phyloP scores from a whole-genome alignment of 2,888 invertebrate genomes.

The Xestoiulus laeticollis region DNA sequence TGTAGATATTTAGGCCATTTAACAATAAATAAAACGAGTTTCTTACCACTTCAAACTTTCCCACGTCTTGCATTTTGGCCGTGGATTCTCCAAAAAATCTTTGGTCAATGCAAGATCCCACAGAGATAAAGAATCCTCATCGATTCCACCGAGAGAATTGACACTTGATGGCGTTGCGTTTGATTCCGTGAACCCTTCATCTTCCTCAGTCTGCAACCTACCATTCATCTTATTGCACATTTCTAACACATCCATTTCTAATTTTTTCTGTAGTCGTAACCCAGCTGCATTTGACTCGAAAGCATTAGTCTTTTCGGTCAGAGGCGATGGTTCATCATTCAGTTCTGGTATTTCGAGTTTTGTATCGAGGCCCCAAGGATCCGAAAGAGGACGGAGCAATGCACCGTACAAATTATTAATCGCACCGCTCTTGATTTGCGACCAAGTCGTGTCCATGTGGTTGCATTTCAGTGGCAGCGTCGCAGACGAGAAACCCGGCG shows the following conservation, averaged over 20 bases:
- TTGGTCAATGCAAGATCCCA: neutral
- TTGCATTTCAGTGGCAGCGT: neutral
- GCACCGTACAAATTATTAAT: constrained; percentile 11
- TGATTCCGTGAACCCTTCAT: constrained; percentile 9
- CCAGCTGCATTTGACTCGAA: neutral
- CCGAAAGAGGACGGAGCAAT: neutral
- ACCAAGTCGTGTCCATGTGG: no score
- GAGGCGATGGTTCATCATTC: neutral
- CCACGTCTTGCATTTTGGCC: neutral
- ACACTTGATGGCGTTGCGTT: constrained; percentile 7
- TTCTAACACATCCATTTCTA: neutral
- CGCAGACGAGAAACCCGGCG: neutral
- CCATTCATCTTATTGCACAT: neutral
- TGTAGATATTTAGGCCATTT: no score
- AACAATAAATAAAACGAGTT: neutral
- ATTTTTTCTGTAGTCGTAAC: neutral
- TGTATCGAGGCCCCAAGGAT: neutral
- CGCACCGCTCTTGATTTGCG: neutral
- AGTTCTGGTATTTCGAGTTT: constrained; percentile 17
- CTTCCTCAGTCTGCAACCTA: neutral
- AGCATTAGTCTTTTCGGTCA: neutral
- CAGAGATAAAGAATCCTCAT: neutral
- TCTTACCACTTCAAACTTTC: constrained; percentile 14
- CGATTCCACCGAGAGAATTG: neutral
- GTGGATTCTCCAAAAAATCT: neutral